These are phyloP conservation scores for Brachycybe producta DNA, from an alignment of 2,888 invertebrate genomes.

Conservation along the genomic window DNA sequence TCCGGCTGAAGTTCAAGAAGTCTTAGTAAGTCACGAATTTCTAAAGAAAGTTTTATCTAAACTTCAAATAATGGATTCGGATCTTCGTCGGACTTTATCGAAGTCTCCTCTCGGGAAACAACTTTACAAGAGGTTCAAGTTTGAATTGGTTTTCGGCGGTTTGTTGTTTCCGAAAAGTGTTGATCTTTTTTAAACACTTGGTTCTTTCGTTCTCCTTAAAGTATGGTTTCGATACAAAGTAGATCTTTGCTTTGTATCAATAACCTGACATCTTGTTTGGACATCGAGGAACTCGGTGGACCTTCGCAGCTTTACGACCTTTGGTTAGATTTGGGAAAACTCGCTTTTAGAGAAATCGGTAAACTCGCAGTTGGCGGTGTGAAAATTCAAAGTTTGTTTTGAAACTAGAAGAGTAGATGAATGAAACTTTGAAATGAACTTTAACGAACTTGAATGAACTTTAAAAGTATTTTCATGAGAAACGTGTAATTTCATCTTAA, in stretches of 20 bases:
- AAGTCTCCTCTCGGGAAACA: neutral
- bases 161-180: slow-evolving; percentile 8
- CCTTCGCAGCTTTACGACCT: slow-evolving; percentile 35
- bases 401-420: too few species aligned
- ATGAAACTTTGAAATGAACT: too few species aligned
- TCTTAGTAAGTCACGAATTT: slow-evolving; percentile 45
- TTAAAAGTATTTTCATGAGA: too few species aligned
- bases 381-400: too few species aligned
- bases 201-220: slow-evolving; percentile 14
- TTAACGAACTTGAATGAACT: too few species aligned
- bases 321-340: slow-evolving; percentile 51
- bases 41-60: slow-evolving; percentile 47
- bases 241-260: slow-evolving; percentile 54
- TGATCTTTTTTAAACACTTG: slow-evolving; percentile 1
- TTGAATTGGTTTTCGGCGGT: too few species aligned
- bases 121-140: neutral
- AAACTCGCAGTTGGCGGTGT: too few species aligned
- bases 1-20: slow-evolving; percentile 45
- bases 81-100: slow-evolving; percentile 34
- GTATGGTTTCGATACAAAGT: slow-evolving; percentile 41
- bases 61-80: slow-evolving; percentile 41
- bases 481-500: too few species aligned
- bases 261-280: slow-evolving; percentile 50
- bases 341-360: slow-evolving; percentile 45
- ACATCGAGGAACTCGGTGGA: slow-evolving; percentile 51